Percentiles rank a stretch among this genome's conserved stretches.
These are phyloP conservation scores for Anniella stebbinsi DNA, from an alignment of 2,797 vertebrate genomes.

Conservation along the genomic window DNA sequence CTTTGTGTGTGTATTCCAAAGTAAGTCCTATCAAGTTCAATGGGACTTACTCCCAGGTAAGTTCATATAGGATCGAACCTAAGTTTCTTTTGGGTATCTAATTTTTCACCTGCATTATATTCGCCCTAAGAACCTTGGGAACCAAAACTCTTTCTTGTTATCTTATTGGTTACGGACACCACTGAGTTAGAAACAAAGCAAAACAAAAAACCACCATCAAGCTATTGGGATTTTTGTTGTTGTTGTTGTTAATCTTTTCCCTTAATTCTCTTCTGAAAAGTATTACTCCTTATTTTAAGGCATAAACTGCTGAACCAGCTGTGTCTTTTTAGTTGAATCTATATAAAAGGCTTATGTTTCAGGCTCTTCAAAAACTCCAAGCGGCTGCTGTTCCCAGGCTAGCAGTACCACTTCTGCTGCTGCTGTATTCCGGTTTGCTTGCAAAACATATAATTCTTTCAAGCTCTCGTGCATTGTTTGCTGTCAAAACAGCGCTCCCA, in stretches of 20 bases:
- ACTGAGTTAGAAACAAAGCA: neutral
- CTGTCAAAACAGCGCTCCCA: constrained; percentile 39
- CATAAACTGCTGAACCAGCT: constrained; percentile 10
- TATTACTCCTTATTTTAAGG: constrained; percentile 21
- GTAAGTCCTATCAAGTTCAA: neutral
- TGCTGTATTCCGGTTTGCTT: constrained; percentile 19
- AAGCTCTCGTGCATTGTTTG: constrained; percentile 27
- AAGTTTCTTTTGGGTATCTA: constrained; percentile 14
- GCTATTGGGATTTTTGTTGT: constrained; percentile 21
- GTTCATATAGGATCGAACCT: neutral
- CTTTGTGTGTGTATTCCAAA: neutral
- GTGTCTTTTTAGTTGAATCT: constrained; percentile 29
- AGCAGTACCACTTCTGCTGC: constrained; percentile 1
- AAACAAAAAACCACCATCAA: neutral
- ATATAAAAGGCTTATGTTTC: constrained; percentile 15
- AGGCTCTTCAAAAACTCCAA: constrained; percentile 36
- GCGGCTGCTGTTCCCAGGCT: constrained; percentile 9
- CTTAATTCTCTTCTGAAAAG: constrained; percentile 35
- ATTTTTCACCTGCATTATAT: constrained; percentile 13
- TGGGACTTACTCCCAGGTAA: neutral
- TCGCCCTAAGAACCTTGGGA: constrained; percentile 23
- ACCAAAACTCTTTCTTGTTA: neutral
- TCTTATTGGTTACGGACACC: constrained; percentile 1
- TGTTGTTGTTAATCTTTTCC: neutral
- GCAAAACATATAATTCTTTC: constrained; percentile 46